Percentiles rank a stretch among this genome's conserved stretches.
phyloP scores from a whole-genome alignment of 1,140 invertebrate genomes.

The Bombyx mandarina region DNA sequence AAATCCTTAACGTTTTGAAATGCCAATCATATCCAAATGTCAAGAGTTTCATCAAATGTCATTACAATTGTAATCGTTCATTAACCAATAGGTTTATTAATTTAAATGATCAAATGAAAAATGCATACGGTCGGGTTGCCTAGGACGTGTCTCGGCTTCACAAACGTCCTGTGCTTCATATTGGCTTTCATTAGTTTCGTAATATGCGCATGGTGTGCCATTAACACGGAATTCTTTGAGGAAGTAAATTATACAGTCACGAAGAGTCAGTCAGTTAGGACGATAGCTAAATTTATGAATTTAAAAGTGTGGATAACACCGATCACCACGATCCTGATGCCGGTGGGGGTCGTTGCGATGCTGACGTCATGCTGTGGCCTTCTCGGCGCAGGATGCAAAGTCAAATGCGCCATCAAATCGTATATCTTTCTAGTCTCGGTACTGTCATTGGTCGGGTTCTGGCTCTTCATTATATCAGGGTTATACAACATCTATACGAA shows the following conservation, averaged over 20 bases:
- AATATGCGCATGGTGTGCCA: conserved; percentile 49
- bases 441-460: conserved; percentile 33
- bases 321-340: conserved; percentile 40
- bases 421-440: conserved; percentile 50
- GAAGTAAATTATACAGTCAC: conserved; percentile 54
- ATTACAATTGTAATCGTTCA: too few relatives aligned
- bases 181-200: conserved; percentile 30
- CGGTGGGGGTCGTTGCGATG: conserved; percentile 32
- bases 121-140: conserved; percentile 55
- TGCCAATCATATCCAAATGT: too few relatives aligned
- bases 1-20: too few relatives aligned
- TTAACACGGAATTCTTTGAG: conserved; percentile 50
- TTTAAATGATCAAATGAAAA: conserved; percentile 4
- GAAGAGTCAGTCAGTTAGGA: conserved; percentile 32
- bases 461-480: conserved; percentile 46
- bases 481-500: conserved; percentile 51
- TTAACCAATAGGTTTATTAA: too few relatives aligned
- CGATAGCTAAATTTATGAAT: conserved; percentile 44
- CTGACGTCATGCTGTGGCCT: conserved; percentile 55
- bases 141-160: conserved; percentile 54
- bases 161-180: conserved; percentile 50
- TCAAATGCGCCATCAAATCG: conserved; percentile 50
- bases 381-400: conserved; percentile 46
- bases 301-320: conserved; percentile 50
- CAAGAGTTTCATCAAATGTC: too few relatives aligned